Evolutionary conservation across 2,888 invertebrate genomes (phyloP), one percentile per base, ranked within the genome.

Genomic region (Slavum lentiscoides): DNA sequence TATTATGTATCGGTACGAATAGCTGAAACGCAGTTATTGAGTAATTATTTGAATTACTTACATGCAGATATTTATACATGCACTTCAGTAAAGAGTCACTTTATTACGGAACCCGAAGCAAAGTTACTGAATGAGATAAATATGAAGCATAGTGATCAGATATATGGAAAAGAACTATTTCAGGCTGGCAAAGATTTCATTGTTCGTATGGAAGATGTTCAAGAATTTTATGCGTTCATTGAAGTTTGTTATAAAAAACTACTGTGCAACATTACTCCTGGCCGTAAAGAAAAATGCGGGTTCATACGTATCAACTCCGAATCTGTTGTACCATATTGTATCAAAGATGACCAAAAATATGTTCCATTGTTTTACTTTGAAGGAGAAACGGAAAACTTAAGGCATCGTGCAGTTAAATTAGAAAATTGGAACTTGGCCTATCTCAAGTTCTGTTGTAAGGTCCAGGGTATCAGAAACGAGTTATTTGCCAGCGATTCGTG

Each of bases 1-100:
- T 93, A 93, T 86, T 97, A 94, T 86, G 94, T 95, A 86, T 94
- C 96, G n/a, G 96, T 97, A 74, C 90, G 96, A 80, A 96, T 97
- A 91, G 93, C 97, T 39, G 97, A 97, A 87, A 90, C 92, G 85
- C 96, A 96, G 87, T 89, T 96, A 69, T 89, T 96, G 39, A 94
- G 94, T 86, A 95, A 95, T 88, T 94, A 95, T 88, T 90, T 96
- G 85, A 93, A 92, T 86, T 94, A 93, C 86, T 89, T 96, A 75
- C 95, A 96, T 86, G 92, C 93, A 84, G 95, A 95, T 86, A 93
- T 96, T 83, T 95, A 94, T 87, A 94, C 93, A 83, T 96, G 95
- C 87, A 95, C 95, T 19, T 94, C 94, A 86, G 94, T 97, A 84
- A 90, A 94, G 84, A 96, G 96, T 88, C 96, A 95, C 87, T 97